These are phyloP conservation scores for Lutraria lutraria DNA, from an alignment of 2,888 invertebrate genomes.

Conservation along the genomic window DNA sequence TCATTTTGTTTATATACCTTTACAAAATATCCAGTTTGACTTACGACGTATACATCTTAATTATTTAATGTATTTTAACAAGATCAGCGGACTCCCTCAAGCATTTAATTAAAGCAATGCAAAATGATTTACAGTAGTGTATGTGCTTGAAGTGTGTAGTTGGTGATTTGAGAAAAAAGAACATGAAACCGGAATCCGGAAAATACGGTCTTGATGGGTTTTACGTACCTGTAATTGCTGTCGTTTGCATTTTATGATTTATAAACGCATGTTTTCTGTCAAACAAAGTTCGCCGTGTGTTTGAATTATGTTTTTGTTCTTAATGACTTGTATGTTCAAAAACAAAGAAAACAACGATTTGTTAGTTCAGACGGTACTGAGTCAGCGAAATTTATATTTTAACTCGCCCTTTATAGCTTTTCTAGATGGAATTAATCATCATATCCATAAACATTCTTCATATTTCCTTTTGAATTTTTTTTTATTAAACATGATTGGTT, in stretches of 20 bases:
- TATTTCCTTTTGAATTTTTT: not conserved
- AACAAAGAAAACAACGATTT: not conserved
- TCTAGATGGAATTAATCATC: not conserved
- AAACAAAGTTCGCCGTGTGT: not conserved
- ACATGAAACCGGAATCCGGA: constrained; percentile 2
- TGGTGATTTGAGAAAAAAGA: not conserved
- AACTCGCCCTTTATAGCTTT: not conserved
- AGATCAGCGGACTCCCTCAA: not conserved
- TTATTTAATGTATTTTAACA: not conserved
- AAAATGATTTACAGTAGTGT: not conserved
- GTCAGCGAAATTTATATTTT: not conserved
- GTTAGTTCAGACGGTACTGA: not conserved
- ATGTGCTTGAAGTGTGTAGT: not conserved
- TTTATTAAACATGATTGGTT: not conserved
- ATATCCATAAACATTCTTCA: not conserved
- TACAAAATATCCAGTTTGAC: no score
- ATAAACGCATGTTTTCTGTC: not conserved
- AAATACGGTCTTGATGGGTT: not conserved
- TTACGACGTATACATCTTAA: no score
- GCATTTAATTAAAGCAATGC: not conserved
- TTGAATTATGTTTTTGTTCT: constrained; percentile 14
- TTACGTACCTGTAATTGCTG: not conserved
- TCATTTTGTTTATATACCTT: no score
- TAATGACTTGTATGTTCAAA: not conserved
- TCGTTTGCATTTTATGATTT: constrained; percentile 1